Evolutionary conservation across 2,113 vertebrate genomes (phyloP).

Genomic region (Syngnathus scovelli): DNA sequence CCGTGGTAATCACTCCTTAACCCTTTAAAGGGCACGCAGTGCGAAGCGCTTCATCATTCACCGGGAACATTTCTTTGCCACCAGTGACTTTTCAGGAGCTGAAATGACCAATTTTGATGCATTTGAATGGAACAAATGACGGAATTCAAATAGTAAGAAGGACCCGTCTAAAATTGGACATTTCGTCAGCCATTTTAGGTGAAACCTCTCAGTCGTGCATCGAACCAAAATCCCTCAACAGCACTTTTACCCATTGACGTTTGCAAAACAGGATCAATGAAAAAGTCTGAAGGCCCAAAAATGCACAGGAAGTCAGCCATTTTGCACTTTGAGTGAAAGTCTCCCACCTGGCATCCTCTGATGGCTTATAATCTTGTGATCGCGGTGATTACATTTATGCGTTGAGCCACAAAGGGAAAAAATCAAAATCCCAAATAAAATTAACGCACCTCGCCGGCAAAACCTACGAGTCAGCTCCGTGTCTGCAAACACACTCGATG

Average conservation of each 20-base stretch:
- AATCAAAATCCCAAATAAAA: not conserved
- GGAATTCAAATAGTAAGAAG: not conserved
- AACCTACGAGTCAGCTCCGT: not conserved
- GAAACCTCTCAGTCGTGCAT: not conserved
- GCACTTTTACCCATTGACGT: not conserved
- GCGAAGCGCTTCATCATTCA: not conserved
- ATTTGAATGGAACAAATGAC: no score
- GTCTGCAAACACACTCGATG: not conserved
- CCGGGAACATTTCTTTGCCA: not conserved
- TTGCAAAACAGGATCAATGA: not conserved
- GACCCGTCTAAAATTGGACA: not conserved
- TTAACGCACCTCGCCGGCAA: not conserved
- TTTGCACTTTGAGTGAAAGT: not conserved
- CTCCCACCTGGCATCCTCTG: not conserved
- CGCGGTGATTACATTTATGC: not conserved
- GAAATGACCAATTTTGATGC: not conserved
- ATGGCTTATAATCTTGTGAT: not conserved
- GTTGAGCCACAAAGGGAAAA: not conserved
- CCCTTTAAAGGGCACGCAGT: slow-evolving; percentile 3
- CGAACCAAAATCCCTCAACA: no score
- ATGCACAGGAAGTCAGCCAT: not conserved
- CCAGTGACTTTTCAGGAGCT: not conserved
- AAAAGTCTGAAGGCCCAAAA: not conserved
- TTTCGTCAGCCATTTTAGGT: not conserved
- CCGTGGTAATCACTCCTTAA: slow-evolving; percentile 10